A percentile compares a stretch with the other conserved stretches of the same genome.
phyloP scores from a whole-genome alignment of 2,797 vertebrate genomes.

The Percopsis omiscomaycus region DNA sequence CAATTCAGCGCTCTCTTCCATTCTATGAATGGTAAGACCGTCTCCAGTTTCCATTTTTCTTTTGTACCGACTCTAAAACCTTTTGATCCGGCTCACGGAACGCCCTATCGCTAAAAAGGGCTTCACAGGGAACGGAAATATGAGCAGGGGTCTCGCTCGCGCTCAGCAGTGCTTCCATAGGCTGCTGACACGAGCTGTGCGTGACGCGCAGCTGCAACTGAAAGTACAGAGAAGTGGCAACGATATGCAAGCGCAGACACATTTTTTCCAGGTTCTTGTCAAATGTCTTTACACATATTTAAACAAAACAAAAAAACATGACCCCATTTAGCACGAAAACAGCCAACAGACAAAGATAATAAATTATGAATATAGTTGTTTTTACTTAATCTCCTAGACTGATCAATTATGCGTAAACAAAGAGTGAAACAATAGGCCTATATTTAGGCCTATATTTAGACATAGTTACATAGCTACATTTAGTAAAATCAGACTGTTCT shows the following conservation, averaged over 20 bases:
- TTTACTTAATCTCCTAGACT: too few relatives aligned
- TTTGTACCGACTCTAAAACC: slow-evolving; percentile 85
- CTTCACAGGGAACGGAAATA: slow-evolving; percentile 91
- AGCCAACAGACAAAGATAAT: too few relatives aligned
- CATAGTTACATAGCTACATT: too few relatives aligned
- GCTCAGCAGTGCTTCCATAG: slow-evolving; percentile 47
- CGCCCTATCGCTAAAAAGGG: slow-evolving; percentile 86
- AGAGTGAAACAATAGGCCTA: too few relatives aligned
- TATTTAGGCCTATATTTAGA: too few relatives aligned
- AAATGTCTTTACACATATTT: background rate
- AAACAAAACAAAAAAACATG: too few relatives aligned
- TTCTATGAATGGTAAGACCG: slow-evolving; percentile 83
- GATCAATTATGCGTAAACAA: too few relatives aligned
- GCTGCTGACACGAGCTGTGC: slow-evolving; percentile 54
- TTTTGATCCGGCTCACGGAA: slow-evolving; percentile 93
- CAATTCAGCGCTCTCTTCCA: slow-evolving; percentile 81
- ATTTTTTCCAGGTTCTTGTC: too few relatives aligned
- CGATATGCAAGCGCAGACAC: background rate
- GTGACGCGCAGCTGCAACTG: slow-evolving; percentile 24
- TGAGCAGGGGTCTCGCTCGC: slow-evolving; percentile 64
- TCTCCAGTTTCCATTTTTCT: slow-evolving; percentile 91
- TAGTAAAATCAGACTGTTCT: too few relatives aligned
- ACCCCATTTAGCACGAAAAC: too few relatives aligned
- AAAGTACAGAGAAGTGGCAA: slow-evolving; percentile 10
- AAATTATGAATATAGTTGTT: too few relatives aligned